These are phyloP conservation scores for Erynnis tages DNA, from an alignment of 2,888 invertebrate genomes.

Conservation along the genomic window DNA sequence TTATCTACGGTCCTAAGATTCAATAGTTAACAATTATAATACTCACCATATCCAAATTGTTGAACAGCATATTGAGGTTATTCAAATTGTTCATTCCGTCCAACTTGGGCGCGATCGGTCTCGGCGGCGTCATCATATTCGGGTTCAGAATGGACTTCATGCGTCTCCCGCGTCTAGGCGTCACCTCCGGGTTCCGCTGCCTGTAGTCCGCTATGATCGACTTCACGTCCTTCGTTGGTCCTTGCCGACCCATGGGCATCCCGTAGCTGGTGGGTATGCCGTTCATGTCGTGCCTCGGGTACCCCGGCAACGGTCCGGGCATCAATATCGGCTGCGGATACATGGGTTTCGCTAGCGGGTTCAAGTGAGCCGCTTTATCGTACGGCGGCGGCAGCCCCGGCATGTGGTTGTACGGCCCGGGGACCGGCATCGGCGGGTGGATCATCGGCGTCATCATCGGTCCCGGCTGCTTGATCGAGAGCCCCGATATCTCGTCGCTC, in stretches of 20 bases:
- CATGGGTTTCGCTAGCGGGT: conserved; percentile 68
- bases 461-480: conserved; percentile 65
- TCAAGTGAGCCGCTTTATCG: conserved; percentile 70
- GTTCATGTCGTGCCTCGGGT: conserved; percentile 72
- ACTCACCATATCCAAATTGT: conserved; percentile 77
- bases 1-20: too few species aligned
- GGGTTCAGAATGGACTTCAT: conserved; percentile 80
- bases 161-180: conserved; percentile 85
- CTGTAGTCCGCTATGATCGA: conserved; percentile 91
- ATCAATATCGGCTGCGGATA: conserved; percentile 68
- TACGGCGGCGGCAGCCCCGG: conserved; percentile 70
- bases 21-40: background rate
- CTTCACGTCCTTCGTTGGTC: conserved; percentile 90
- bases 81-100: conserved; percentile 55
- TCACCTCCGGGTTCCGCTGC: conserved; percentile 87
- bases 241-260: conserved; percentile 84
- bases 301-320: conserved; percentile 63
- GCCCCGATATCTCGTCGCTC: conserved; percentile 72
- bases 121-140: conserved; percentile 67
- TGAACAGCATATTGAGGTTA: conserved; percentile 69
- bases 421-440: conserved; percentile 62
- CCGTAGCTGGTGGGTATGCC: conserved; percentile 78
- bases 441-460: conserved; percentile 60
- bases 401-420: conserved; percentile 67
- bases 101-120: conserved; percentile 70